A percentile compares a stretch with the other conserved stretches of the same genome.
These are phyloP conservation scores for Polylopha cassiicola DNA, from an alignment of 2,888 invertebrate species.

Conservation along the genomic window DNA sequence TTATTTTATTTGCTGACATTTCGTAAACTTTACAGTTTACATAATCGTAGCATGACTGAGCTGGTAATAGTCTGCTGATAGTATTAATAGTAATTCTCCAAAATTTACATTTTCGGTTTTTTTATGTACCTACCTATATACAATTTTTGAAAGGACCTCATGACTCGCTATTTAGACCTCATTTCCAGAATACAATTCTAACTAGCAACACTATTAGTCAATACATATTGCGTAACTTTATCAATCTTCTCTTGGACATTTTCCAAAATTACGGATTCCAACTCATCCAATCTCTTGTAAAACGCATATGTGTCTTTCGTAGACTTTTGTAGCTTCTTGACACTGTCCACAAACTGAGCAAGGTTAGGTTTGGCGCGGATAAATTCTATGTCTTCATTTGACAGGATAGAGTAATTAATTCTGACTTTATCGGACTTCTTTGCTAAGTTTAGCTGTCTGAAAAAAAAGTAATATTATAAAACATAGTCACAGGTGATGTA, in stretches of 20 bases:
- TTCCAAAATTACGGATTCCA: conserved; percentile 14
- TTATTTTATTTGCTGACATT: too few relatives aligned
- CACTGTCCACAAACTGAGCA: conserved; percentile 20
- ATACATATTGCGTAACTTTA: conserved; percentile 10
- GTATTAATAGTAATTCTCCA: too few relatives aligned
- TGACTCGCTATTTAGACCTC: too few relatives aligned
- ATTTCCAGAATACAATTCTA: conserved; percentile 12
- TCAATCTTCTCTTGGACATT: conserved; percentile 15
- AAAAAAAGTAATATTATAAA: conserved; percentile 2
- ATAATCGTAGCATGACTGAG: too few relatives aligned
- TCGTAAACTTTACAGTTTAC: too few relatives aligned
- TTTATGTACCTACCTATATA: too few relatives aligned
- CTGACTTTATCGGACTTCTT: conserved; percentile 13
- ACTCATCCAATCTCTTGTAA: conserved; percentile 7
- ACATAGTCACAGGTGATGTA: too few relatives aligned
- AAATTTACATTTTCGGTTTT: too few relatives aligned
- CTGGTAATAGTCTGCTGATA: too few relatives aligned
- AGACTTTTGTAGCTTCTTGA: conserved; percentile 21
- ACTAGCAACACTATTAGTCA: conserved; percentile 18
- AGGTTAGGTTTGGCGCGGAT: conserved; percentile 24
- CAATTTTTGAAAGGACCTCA: too few relatives aligned
- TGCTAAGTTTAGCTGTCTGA: conserved; percentile 18
- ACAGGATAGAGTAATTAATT: conserved; percentile 24
- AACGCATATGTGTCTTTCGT: conserved; percentile 11
- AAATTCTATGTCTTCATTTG: conserved; percentile 26